These are phyloP conservation scores for Dicyrtomina minuta DNA, from an alignment of 2,888 invertebrate genomes.

Conservation along the genomic window DNA sequence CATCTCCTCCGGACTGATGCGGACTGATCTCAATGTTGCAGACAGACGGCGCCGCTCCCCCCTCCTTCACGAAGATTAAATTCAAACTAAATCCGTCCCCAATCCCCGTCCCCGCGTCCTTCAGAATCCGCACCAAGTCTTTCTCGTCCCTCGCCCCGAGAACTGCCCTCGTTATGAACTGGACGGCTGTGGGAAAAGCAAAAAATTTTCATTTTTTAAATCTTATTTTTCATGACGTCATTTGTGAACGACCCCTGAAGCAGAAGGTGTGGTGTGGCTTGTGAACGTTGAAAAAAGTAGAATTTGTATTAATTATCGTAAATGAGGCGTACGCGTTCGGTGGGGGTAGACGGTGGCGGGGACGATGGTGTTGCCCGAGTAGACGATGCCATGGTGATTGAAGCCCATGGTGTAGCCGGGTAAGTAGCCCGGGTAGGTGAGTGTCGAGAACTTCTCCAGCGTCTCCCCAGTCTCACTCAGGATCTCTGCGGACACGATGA, in stretches of 20 bases:
- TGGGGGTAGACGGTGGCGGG: slow-evolving; percentile 69
- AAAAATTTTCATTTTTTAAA: too few relatives aligned
- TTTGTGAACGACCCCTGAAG: too few relatives aligned
- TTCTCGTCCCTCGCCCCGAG: slow-evolving; percentile 69
- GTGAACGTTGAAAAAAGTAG: too few relatives aligned
- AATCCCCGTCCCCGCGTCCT: slow-evolving; percentile 74
- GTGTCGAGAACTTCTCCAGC: slow-evolving; percentile 73
- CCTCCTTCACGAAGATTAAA: slow-evolving; percentile 69
- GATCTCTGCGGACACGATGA: slow-evolving; percentile 63
- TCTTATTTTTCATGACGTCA: too few relatives aligned
- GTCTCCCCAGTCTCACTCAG: slow-evolving; percentile 34
- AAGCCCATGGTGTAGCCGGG: slow-evolving; percentile 59
- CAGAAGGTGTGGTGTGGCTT: too few relatives aligned
- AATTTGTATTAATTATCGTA: too few relatives aligned
- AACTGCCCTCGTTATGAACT: slow-evolving; percentile 76
- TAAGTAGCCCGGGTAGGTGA: slow-evolving; percentile 83
- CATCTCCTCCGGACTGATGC: background rate
- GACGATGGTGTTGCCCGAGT: slow-evolving; percentile 78
- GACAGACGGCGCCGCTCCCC: background rate
- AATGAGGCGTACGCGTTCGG: too few relatives aligned
- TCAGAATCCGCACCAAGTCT: slow-evolving; percentile 69
- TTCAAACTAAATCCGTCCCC: slow-evolving; percentile 83
- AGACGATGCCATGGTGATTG: slow-evolving; percentile 79
- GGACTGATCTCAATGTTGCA: slow-evolving; percentile 21
- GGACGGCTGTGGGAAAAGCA: too few relatives aligned